Conservation (phyloP, 1,140 invertebrate genomes). For the Luehdorfia chinensis region DNA sequence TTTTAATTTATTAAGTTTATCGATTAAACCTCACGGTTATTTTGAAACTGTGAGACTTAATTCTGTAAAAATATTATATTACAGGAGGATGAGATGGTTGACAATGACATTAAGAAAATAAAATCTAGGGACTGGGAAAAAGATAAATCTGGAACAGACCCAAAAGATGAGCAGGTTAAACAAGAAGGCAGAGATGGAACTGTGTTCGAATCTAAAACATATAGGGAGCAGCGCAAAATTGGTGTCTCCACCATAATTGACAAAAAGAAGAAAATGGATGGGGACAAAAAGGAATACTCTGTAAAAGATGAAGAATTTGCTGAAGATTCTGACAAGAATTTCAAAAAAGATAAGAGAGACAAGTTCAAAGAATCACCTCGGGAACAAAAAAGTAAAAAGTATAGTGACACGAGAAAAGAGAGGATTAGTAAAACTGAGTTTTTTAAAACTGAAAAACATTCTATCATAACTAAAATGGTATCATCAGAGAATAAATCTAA, state of each 20-base stretch:
- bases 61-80: constrained; percentile 27
- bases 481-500: constrained; percentile 52
- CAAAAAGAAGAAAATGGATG: constrained; percentile 63
- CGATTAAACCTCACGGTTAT: too few relatives aligned
- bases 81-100: constrained; percentile 64
- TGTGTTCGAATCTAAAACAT: constrained; percentile 61
- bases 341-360: constrained; percentile 60
- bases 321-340: constrained; percentile 43
- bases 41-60: too few relatives aligned
- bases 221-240: constrained; percentile 59
- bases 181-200: constrained; percentile 46
- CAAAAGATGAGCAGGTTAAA: constrained; percentile 71
- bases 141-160: constrained; percentile 54
- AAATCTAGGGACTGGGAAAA: constrained; percentile 71
- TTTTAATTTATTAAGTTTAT: too few relatives aligned
- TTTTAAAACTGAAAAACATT: constrained; percentile 54
- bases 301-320: constrained; percentile 49
- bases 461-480: constrained; percentile 58
- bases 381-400: constrained; percentile 72
- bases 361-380: constrained; percentile 60
- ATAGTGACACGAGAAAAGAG: constrained; percentile 70
- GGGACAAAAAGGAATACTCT: constrained; percentile 47
- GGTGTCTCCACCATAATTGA: constrained; percentile 37
- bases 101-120: constrained; percentile 71
- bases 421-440: constrained; percentile 53